Evolutionary conservation across 2,888 invertebrate genomes (phyloP), one percentile per base, ranked within the genome.

Genomic region (Metallyticus violacea): DNA sequence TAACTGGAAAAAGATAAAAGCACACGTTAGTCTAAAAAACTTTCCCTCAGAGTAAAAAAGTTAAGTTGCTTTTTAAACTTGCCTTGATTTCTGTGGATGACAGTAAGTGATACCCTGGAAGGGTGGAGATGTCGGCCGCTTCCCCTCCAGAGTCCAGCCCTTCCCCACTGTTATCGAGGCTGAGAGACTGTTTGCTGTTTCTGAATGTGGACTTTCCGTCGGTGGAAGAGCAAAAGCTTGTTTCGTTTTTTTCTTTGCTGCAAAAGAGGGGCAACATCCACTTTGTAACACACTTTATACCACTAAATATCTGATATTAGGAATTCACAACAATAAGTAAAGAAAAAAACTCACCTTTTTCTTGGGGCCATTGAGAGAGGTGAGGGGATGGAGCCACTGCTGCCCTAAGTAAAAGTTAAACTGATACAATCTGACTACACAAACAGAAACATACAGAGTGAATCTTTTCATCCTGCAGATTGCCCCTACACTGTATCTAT

Each of bases 141-240:
- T 88, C 88, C 79, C 84, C 86, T 85, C 79, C 87, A 79, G 86
- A 81, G 27, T 88, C 88, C 85, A 79, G 86, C 88, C 86, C 87
- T 62, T 87, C 87, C 79, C 87, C 87, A 78, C 26, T 83, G 85
- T 85, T 88, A 88, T 88, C 93, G 89, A 89, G 93, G 93, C 90
- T 93, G 91, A 93, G 91, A 93, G 93, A 92, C 22, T 83, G 81
- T 93, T 92, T 92, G 92, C 91, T 91, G 92, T 91, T 91, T 92
- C 92, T 93, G 81, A 87, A 95, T 96, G 93, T 97, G 97, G 93
- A 96, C 95, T 93, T 97, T 97, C 94, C 96, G 95, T 94, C 97
- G 94, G 93, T 96, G 95, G 94, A 97, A 97, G 93, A 62, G 15
- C 40, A 96, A 96, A 93, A 96, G 94, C 92, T 89, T 89, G 87